Base-by-base conservation (phyloP, 1,140 invertebrate species). In the Olivierus martensii region DNA sequence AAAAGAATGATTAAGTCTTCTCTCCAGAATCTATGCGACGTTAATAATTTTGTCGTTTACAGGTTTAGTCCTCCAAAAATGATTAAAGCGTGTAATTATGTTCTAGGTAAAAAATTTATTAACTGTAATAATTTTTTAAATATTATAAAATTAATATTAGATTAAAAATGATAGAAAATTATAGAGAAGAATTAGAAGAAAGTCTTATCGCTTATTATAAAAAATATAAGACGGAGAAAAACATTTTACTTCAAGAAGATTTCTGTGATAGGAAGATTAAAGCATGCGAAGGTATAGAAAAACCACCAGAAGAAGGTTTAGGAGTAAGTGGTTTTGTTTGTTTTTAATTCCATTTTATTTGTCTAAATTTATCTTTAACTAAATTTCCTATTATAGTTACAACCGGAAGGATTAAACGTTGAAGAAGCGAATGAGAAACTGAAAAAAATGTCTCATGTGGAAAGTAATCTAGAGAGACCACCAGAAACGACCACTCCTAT, bases 51-150 rank as follows among this genome's bases (percentile, higher is more conserved):
- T 43, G 56, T 59, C 19, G 48, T 47, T 4, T 59, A 59, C 17
- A 57, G 46, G n/a, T 59, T 58, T 28, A 59, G 58, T 12, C 58
- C 58, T 18, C 58, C 58, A 3, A 59, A 59, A 35, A 59, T 59
- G 58, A 52, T 59, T 17, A 58, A 54, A 50, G 58, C 58, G 12
- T 59, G 58, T 12, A 55, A 54, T 35, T 50, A 53, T 28, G 44
- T 59, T 17, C 22, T 55, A 17, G 52, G 58, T 59, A 28, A 47
- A 56, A 45, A 46, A 11, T 21, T 15, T 18, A 12, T 10, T 28
- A 28, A 28, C 9, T 28, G 9, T 0, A 28, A 28, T 28, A 28
- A 28, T 1, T 28, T 28, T 28, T 28, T 28, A 6, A 28, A 28
- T 28, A 1, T n/a, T 28, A 2, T 28, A 28, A 28, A 28, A 28